Conservation (phyloP, 2,888 invertebrate species). For the Acleris emargana region DNA sequence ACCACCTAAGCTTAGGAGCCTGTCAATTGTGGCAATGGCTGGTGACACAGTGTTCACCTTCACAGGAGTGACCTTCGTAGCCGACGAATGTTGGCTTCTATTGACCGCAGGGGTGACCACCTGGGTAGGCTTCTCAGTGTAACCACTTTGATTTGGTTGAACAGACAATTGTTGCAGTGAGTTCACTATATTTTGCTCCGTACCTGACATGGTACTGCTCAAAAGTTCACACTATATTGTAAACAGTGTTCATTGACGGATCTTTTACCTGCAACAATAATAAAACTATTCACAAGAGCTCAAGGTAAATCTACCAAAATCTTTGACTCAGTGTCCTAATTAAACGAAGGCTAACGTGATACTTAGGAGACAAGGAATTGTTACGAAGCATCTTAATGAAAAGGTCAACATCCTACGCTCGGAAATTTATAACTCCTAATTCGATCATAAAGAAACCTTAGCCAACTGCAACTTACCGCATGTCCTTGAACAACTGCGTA, state of each 20-base stretch:
- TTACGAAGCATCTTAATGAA: slow-evolving; percentile 40
- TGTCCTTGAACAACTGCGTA: slow-evolving; percentile 52
- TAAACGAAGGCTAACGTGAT: slow-evolving; percentile 31
- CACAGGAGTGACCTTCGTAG: slow-evolving; percentile 67
- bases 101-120: slow-evolving; percentile 80
- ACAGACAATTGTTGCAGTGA: slow-evolving; percentile 81
- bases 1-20: slow-evolving; percentile 74
- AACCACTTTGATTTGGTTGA: slow-evolving; percentile 75
- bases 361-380: slow-evolving; percentile 26
- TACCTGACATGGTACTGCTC: slow-evolving; percentile 81
- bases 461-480: slow-evolving; percentile 53
- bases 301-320: slow-evolving; percentile 21
- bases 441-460: slow-evolving; percentile 40
- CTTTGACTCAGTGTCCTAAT: slow-evolving; percentile 20
- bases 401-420: slow-evolving; percentile 75
- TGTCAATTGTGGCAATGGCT: slow-evolving; percentile 80
- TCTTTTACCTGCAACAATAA: slow-evolving; percentile 59
- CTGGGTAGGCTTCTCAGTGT: slow-evolving; percentile 78
- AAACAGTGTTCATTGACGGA: slow-evolving; percentile 55
- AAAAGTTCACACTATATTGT: slow-evolving; percentile 53
- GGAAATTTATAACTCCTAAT: slow-evolving; percentile 44
- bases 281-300: slow-evolving; percentile 34
- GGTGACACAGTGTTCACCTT: slow-evolving; percentile 72
- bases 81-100: slow-evolving; percentile 64
- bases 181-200: slow-evolving; percentile 80